Evolutionary conservation across 2,888 invertebrate genomes (phyloP), one percentile per base, ranked within the genome.

Genomic region (Drosophila pseudotakahashii): DNA sequence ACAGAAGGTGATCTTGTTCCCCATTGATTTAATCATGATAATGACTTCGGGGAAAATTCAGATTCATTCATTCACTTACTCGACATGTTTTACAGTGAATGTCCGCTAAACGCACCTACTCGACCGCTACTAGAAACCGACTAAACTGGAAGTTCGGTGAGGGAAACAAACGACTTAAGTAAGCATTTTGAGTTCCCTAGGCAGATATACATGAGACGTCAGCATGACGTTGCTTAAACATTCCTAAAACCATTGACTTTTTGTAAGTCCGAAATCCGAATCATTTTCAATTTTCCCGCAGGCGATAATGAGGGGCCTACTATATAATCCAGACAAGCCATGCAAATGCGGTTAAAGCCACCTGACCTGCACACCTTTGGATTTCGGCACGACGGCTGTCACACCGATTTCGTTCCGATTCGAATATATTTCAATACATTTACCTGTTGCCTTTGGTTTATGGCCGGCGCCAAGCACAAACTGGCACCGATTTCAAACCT

Each of bases 401-500:
- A 51, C 30, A 44, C 34, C 19, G 62, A 13, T 44, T 45, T 71
- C 58, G 44, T 50, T 48, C 41, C 55, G 45, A 55, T 39, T 45
- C 57, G 54, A 42, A 60, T 64, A 36, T 47, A 60, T 60, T 53
- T 55, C 39, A 47, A 48, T 57, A 11, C 30, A 4, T 59, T 42
- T 51, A 58, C 53, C 60, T 61, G 53, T 61, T 53, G 55, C 55
- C 19, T 57, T 64, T 73, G 70, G 60, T 79, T 81, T 79, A 81
- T 83, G 74, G 78, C 77, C 71, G 73, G 73, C 86, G 71, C 81
- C 81, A 68, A 77, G 83, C 79, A 85, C 83, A 75, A 75, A 77
- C 77, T 79, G 81, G 81, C 77, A 83, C 82, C 75, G 73, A 72
- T 64, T 63, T 42, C 26, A 47, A 52, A 47, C 55, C 47, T 19